A percentile compares a stretch with the other conserved stretches of the same genome.
phyloP scores from a whole-genome alignment of 2,888 invertebrate species.

The Caenorhabditis becei region DNA sequence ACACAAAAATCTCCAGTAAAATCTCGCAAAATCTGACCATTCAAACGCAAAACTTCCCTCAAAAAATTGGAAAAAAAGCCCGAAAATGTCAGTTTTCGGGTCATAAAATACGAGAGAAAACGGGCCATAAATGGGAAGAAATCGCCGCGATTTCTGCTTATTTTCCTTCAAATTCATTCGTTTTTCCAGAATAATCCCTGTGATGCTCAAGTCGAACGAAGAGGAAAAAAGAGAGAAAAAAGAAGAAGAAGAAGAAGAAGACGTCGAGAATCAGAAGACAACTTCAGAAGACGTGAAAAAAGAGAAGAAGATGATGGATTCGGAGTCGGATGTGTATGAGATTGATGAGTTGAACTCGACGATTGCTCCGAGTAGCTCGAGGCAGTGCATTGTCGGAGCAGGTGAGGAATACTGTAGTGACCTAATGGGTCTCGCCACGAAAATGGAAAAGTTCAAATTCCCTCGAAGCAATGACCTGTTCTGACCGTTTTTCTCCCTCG shows the following conservation, averaged over 20 bases:
- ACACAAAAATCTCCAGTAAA: no score
- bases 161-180: background rate
- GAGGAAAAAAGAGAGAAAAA: conserved; percentile 1
- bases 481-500: no score
- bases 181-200: conserved; percentile 46
- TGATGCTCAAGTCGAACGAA: conserved; percentile 21
- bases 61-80: conserved; percentile 2
- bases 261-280: conserved; percentile 5
- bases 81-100: conserved; percentile 19
- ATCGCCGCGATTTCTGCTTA: conserved; percentile 21
- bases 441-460: background rate
- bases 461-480: no score
- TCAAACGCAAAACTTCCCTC: background rate
- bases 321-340: conserved; percentile 41
- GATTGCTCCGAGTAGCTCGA: conserved; percentile 46
- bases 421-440: no score
- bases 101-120: conserved; percentile 38
- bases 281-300: conserved; percentile 17
- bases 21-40: no score
- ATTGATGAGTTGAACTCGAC: conserved; percentile 54
- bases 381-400: conserved; percentile 49
- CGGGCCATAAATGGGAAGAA: conserved; percentile 30
- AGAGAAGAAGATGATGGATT: conserved; percentile 33
- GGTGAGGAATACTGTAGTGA: no score
- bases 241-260: background rate